A percentile compares a stretch with the other conserved stretches of the same genome.
These are phyloP conservation scores for Caenorhabditis sp. DNA, from an alignment of 2,888 invertebrate species.

Conservation along the genomic window DNA sequence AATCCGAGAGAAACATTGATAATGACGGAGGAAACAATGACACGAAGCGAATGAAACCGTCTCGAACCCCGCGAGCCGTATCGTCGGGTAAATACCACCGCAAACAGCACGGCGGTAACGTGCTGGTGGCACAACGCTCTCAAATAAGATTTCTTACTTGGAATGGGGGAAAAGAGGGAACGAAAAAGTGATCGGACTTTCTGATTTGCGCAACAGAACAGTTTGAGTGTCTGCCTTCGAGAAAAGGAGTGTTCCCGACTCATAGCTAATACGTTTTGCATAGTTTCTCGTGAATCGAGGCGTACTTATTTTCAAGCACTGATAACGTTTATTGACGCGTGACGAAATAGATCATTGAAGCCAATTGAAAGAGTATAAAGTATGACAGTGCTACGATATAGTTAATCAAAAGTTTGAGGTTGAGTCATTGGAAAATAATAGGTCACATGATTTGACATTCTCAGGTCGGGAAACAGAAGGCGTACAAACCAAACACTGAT, in stretches of 20 bases:
- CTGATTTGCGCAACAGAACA: conserved; percentile 38
- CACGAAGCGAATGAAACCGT: conserved; percentile 23
- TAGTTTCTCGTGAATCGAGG: conserved; percentile 29
- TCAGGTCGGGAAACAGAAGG: too few relatives aligned
- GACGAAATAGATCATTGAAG: conserved; percentile 48
- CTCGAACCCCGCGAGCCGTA: conserved; percentile 44
- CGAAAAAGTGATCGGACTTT: conserved; percentile 24
- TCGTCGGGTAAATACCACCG: conserved; percentile 47
- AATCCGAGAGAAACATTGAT: conserved; percentile 16
- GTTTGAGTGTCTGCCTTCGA: conserved; percentile 16
- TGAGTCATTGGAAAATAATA: too few relatives aligned
- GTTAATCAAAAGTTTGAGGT: too few relatives aligned
- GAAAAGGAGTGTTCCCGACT: conserved; percentile 28
- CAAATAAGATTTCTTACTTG: conserved; percentile 42
- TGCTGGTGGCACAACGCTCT: conserved; percentile 45
- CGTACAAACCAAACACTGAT: too few relatives aligned
- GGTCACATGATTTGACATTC: too few relatives aligned
- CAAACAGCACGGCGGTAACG: conserved; percentile 34
- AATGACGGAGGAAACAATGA: conserved; percentile 36
- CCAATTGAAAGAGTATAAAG: too few relatives aligned
- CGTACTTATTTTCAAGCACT: conserved; percentile 40
- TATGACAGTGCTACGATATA: too few relatives aligned
- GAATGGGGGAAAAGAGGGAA: background rate
- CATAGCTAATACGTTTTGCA: conserved; percentile 42
- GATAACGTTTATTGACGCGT: conserved; percentile 53